Percentiles rank a stretch among this genome's conserved stretches.
Evolutionary conservation across 1,140 invertebrate species (phyloP).

Genomic region (Varroa destructor): DNA sequence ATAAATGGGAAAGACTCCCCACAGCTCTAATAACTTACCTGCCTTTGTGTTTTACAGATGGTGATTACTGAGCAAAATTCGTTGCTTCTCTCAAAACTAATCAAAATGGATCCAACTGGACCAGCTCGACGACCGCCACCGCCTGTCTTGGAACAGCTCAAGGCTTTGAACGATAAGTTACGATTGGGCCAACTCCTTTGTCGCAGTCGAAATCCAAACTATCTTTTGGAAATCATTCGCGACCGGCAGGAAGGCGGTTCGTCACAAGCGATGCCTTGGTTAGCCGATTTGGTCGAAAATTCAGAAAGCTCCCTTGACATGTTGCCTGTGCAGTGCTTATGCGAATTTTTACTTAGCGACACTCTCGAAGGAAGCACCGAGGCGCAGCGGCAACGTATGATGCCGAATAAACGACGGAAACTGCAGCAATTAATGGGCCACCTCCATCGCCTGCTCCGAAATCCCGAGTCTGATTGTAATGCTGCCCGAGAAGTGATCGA

Average conservation of each 20-base stretch:
- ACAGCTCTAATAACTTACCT: too few relatives aligned
- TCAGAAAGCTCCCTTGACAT: slow-evolving; percentile 71
- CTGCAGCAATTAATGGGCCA: slow-evolving; percentile 65
- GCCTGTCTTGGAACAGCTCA: slow-evolving; percentile 63
- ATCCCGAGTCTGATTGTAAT: slow-evolving; percentile 42
- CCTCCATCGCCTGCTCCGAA: slow-evolving; percentile 47
- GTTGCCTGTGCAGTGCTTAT: slow-evolving; percentile 84
- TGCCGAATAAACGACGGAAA: slow-evolving; percentile 49
- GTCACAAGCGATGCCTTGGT: slow-evolving; percentile 86
- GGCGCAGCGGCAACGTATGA: slow-evolving; percentile 30
- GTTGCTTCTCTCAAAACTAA: slow-evolving; percentile 63
- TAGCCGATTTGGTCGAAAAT: slow-evolving; percentile 81
- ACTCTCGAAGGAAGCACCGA: slow-evolving; percentile 36
- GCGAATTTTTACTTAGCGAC: slow-evolving; percentile 71
- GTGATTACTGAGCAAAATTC: slow-evolving; percentile 81
- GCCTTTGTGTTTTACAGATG: not conserved
- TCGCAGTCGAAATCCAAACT: slow-evolving; percentile 72
- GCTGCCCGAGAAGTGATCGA: slow-evolving; percentile 67
- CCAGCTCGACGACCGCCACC: slow-evolving; percentile 62
- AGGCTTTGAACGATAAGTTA: slow-evolving; percentile 58
- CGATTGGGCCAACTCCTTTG: slow-evolving; percentile 80
- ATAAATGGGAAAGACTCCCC: too few relatives aligned
- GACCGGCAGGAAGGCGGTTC: slow-evolving; percentile 52
- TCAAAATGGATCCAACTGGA: slow-evolving; percentile 67
- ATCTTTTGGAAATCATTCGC: slow-evolving; percentile 81